Evolutionary conservation across 2,113 vertebrate genomes (phyloP), one percentile per base, ranked within the genome.

Genomic region (Misgurnus anguillicaudatus): DNA sequence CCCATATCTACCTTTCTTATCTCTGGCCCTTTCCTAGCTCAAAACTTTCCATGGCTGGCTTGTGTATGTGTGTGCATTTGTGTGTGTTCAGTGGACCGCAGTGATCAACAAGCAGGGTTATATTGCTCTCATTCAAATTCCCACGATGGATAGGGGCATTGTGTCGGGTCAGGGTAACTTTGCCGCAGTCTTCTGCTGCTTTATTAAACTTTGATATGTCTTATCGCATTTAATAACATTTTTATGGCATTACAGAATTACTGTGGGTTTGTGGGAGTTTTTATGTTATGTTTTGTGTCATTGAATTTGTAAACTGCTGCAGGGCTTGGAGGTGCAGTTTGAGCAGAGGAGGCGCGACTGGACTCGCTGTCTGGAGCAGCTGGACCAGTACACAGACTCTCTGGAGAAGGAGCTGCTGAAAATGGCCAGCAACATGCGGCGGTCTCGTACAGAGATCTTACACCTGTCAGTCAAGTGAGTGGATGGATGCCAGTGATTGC

Each of bases 371-470:
- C 90, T 97, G 77, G 82, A 90, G 42, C 91, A 91, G 80, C 89
- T 98, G 87, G 90, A 91, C 85, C 91, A 93, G 78, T 94, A 94
- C 85, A 94, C 89, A 2, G 92, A 94, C 74, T 93, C 89, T 7
- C 51, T 95, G 76, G 93, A 97, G 78, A 92, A 94, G 77, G 93
- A 95, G 83, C 92, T 95, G 51, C 81, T 92, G 83, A 93, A 81
- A 86, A 91, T 95, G 91, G 91, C 93, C 9, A 89, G 92, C 24
- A 93, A 93, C 84, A 85, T 97, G 88, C 93, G 95, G 80, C 91
- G 91, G 85, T 90, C 92, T 39, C 94, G 91, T 65, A 94, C 95
- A 0, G 93, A 97, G 80, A 93, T 95, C 61, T 82, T 96, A 68
- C 91, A 92, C 85, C 87, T 96, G 62, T 93, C 93, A 69, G 89